Percentiles rank a stretch among this genome's conserved stretches.
These are phyloP conservation scores for Nomada ruficornis DNA, from an alignment of 2,888 invertebrate genomes.

Conservation along the genomic window DNA sequence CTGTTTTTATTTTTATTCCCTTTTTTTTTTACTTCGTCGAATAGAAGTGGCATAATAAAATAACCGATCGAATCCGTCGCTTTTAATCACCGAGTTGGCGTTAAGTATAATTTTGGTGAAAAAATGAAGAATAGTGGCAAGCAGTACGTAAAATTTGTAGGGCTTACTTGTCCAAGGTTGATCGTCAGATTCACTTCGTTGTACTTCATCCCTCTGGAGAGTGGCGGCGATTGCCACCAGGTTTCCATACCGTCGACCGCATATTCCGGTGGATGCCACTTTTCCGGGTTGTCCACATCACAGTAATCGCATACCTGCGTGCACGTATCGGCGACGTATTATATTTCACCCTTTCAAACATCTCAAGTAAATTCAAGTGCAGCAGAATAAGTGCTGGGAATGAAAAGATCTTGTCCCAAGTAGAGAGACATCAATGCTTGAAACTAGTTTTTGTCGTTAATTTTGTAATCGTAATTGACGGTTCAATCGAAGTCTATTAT, in stretches of 20 bases:
- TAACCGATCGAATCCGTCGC: not conserved
- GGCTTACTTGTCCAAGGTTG: slow-evolving; percentile 96
- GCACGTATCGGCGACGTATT: not conserved
- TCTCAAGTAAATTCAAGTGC: no score
- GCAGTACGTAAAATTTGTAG: slow-evolving; percentile 4
- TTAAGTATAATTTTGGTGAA: no score
- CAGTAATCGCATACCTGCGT: slow-evolving; percentile 96
- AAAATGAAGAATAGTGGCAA: no score
- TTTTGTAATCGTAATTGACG: no score
- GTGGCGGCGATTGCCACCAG: slow-evolving; percentile 99
- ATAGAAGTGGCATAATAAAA: not conserved
- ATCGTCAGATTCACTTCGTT: slow-evolving; percentile 99
- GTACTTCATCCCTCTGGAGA: slow-evolving; percentile 98
- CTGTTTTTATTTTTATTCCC: not conserved
- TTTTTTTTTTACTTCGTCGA: not conserved
- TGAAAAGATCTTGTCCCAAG: not conserved
- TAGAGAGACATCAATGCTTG: not conserved
- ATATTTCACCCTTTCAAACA: not conserved
- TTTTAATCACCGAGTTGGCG: no score
- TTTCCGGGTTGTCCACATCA: slow-evolving; percentile 90
- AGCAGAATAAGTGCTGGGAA: not conserved
- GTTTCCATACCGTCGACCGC: slow-evolving; percentile 98
- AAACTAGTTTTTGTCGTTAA: no score
- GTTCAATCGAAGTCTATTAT: no score
- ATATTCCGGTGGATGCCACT: slow-evolving; percentile 94